Evolutionary conservation across 1,140 invertebrate genomes (phyloP).

Genomic region (Dryas iulia): DNA sequence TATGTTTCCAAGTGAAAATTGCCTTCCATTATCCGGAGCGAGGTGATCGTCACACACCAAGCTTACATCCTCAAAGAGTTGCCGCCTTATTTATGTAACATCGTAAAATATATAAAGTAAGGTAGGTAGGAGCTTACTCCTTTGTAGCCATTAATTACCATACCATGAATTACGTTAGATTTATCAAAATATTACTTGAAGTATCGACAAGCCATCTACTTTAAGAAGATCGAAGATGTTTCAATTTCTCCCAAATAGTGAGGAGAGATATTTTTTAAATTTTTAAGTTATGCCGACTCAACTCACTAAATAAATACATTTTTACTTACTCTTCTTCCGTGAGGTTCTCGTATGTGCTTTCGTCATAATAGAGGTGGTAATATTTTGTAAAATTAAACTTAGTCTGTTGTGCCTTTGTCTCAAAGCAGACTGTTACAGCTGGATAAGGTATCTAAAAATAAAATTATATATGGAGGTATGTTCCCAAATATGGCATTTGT

Average conservation of each 20-base stretch:
- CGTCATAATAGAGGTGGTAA: constrained; percentile 64
- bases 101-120: too few relatives aligned
- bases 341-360: constrained; percentile 45
- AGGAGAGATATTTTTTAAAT: too few relatives aligned
- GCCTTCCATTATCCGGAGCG: constrained; percentile 48
- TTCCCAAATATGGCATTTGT: too few relatives aligned
- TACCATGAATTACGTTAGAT: too few relatives aligned
- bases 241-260: too few relatives aligned
- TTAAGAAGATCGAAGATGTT: too few relatives aligned
- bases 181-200: too few relatives aligned
- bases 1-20: constrained; percentile 56
- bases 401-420: constrained; percentile 80
- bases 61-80: constrained; percentile 74
- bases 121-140: too few relatives aligned
- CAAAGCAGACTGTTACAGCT: constrained; percentile 82
- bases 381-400: constrained; percentile 81
- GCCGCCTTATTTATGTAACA: constrained; percentile 58
- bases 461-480: too few relatives aligned
- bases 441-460: constrained; percentile 82
- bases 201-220: too few relatives aligned
- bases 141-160: too few relatives aligned
- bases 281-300: background rate
- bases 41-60: constrained; percentile 81
- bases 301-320: background rate
- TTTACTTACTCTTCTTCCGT: constrained; percentile 65